Evolutionary conservation across 2,113 vertebrate species (phyloP).

Genomic region (Ramphastos sulfuratus): DNA sequence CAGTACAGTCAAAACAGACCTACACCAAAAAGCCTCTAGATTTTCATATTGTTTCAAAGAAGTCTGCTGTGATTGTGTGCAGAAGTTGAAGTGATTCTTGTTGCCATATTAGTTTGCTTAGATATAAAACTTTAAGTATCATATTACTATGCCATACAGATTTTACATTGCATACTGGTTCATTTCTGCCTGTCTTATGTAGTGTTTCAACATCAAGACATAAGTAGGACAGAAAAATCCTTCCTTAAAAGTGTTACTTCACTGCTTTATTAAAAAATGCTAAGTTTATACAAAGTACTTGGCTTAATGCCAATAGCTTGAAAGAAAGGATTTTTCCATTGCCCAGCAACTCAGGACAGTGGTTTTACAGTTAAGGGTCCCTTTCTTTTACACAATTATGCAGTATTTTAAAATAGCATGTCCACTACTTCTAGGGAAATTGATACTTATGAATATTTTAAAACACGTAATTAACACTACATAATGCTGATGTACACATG

Average conservation of each 20-base stretch:
- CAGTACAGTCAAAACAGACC: neutral
- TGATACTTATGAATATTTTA: conserved; percentile 3
- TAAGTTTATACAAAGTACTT: neutral
- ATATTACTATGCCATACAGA: neutral
- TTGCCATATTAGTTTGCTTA: neutral
- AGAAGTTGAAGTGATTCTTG: conserved; percentile 5
- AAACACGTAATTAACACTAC: conserved; percentile 32
- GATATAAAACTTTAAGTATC: neutral
- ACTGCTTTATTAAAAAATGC: neutral
- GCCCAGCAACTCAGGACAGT: neutral
- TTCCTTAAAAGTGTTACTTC: neutral
- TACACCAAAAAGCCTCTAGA: neutral
- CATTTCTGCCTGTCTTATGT: neutral
- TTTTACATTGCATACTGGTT: neutral
- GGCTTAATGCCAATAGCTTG: neutral
- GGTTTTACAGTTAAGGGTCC: neutral
- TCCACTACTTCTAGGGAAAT: conserved; percentile 35
- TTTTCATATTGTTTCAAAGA: neutral
- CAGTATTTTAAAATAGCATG: neutral
- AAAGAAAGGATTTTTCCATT: neutral
- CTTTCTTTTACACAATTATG: neutral
- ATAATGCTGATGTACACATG: neutral
- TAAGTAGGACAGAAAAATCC: neutral
- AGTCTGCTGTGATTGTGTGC: neutral
- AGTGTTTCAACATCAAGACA: neutral